These are phyloP conservation scores for Chrysomela aeneicollis DNA, from an alignment of 2,888 invertebrate species.

Conservation along the genomic window DNA sequence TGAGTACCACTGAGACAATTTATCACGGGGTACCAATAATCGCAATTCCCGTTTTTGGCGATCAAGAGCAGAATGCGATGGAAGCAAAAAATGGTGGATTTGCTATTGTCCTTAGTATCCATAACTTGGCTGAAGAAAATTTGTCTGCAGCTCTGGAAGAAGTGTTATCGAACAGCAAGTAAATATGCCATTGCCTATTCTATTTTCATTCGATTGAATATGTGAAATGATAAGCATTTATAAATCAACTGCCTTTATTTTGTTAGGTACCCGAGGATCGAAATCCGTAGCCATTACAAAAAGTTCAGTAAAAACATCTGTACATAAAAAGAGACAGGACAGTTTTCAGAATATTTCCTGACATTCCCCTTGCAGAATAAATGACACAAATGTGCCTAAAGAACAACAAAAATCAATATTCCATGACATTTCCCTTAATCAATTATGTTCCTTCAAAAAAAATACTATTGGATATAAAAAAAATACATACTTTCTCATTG, in stretches of 20 bases:
- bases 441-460: no score
- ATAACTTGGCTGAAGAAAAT: slow-evolving; percentile 53
- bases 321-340: no score
- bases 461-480: no score
- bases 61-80: slow-evolving; percentile 64
- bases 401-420: no score
- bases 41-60: slow-evolving; percentile 64
- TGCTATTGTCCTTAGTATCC: slow-evolving; percentile 58
- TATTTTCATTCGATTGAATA: not conserved
- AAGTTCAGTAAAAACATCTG: no score
- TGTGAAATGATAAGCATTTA: not conserved
- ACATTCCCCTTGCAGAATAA: no score
- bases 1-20: slow-evolving; percentile 63
- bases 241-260: not conserved
- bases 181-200: slow-evolving; percentile 19
- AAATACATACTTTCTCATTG: no score
- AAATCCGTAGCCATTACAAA: no score
- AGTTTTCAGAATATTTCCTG: no score
- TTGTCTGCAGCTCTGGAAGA: slow-evolving; percentile 49
- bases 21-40: slow-evolving; percentile 63
- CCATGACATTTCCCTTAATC: no score
- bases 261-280: no score
- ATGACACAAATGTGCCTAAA: no score
- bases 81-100: slow-evolving; percentile 59
- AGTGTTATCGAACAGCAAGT: slow-evolving; percentile 51